phyloP scores from a whole-genome alignment of 2,797 vertebrate species.

The Sebastes iracundus region DNA sequence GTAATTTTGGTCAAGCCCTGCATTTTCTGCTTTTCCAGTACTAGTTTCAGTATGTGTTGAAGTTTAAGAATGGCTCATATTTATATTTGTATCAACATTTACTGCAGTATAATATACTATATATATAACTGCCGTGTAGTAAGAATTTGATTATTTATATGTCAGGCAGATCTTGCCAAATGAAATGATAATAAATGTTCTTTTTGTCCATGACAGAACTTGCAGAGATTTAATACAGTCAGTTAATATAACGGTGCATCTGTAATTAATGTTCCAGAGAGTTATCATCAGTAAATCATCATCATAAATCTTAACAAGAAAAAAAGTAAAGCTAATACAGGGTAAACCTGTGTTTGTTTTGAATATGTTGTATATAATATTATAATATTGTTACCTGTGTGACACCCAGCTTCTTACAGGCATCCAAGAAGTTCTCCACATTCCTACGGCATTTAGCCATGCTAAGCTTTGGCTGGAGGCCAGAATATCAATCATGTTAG shows the following conservation, averaged over 20 bases:
- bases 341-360: neutral
- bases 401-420: slow-evolving; percentile 97
- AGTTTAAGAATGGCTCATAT: neutral
- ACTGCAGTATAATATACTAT: too few relatives aligned
- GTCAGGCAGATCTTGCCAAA: too few relatives aligned
- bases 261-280: too few relatives aligned
- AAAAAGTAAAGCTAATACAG: neutral
- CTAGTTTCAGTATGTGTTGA: neutral
- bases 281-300: neutral
- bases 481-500: slow-evolving; percentile 31
- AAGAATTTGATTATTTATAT: too few relatives aligned
- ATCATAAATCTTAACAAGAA: neutral
- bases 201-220: neutral
- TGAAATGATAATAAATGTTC: too few relatives aligned
- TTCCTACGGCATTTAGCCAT: slow-evolving; percentile 99
- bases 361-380: neutral
- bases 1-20: neutral
- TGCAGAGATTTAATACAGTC: neutral
- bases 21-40: neutral
- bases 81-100: too few relatives aligned
- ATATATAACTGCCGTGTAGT: too few relatives aligned
- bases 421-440: slow-evolving; percentile 98
- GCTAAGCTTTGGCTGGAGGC: slow-evolving; percentile 94
- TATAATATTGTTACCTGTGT: slow-evolving; percentile 86
- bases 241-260: neutral